These are phyloP conservation scores for Sinopyrophorus schimmeli DNA, from an alignment of 2,888 invertebrate species.

Conservation along the genomic window DNA sequence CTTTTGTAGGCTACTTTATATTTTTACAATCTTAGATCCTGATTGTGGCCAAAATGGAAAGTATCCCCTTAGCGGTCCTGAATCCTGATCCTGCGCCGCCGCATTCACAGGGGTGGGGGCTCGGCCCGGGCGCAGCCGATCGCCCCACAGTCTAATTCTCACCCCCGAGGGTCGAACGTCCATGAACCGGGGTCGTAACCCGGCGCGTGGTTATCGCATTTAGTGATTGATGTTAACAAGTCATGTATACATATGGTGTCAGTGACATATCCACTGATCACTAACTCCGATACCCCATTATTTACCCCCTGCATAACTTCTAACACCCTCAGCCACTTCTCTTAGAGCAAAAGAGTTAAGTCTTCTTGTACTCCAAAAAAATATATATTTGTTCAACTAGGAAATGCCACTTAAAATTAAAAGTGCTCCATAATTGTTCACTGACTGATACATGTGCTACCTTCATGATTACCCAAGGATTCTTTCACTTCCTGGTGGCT, in stretches of 20 bases:
- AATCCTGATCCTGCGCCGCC: constrained; percentile 41
- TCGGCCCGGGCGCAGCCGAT: constrained; percentile 55
- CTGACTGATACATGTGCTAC: too few species aligned
- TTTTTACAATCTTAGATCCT: constrained; percentile 33
- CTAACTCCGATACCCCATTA: constrained; percentile 10
- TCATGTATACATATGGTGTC: constrained; percentile 27
- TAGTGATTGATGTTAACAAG: constrained; percentile 36
- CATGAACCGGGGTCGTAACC: constrained; percentile 29
- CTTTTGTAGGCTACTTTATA: constrained; percentile 25
- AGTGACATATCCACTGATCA: constrained; percentile 23
- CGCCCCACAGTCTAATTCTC: constrained; percentile 50
- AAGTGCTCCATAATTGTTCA: too few species aligned
- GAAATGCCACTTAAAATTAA: too few species aligned
- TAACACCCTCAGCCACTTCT: too few species aligned
- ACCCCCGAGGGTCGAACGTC: constrained; percentile 41
- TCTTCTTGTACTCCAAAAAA: too few species aligned
- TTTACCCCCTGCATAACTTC: too few species aligned
- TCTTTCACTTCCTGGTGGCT: too few species aligned
- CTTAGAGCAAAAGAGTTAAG: too few species aligned
- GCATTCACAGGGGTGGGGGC: constrained; percentile 52
- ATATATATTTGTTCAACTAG: too few species aligned
- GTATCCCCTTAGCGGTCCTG: constrained; percentile 33
- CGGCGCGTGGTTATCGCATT: constrained; percentile 34
- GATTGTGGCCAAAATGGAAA: constrained; percentile 36
- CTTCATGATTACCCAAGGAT: too few species aligned